Conservation (phyloP, 1,140 invertebrate species). For the Drosophila melanica region DNA sequence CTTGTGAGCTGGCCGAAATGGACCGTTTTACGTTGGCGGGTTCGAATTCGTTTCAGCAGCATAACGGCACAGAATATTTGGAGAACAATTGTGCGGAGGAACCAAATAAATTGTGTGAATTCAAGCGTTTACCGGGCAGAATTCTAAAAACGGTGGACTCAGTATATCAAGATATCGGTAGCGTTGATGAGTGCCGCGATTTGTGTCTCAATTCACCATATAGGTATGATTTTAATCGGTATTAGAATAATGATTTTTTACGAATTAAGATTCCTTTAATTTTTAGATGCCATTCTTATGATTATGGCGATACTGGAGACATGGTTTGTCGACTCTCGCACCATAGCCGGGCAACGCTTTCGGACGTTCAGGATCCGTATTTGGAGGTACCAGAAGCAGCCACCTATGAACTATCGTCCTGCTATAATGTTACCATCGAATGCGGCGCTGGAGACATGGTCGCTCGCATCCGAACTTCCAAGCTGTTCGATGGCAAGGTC, state of each 20-base stretch:
- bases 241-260: too few relatives aligned
- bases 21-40: constrained; percentile 94
- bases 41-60: constrained; percentile 89
- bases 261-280: constrained; percentile 46
- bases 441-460: constrained; percentile 96
- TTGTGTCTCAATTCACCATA: constrained; percentile 94
- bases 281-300: constrained; percentile 94
- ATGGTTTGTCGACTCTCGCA: constrained; percentile 96
- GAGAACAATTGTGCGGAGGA: constrained; percentile 96
- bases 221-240: constrained; percentile 76
- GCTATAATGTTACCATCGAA: constrained; percentile 97
- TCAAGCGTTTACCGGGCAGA: constrained; percentile 93
- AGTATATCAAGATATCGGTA: constrained; percentile 94
- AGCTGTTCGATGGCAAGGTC: constrained; percentile 96
- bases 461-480: constrained; percentile 94
- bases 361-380: constrained; percentile 95
- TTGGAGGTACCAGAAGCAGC: constrained; percentile 94
- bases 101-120: constrained; percentile 95
- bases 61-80: constrained; percentile 91
- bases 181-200: constrained; percentile 93
- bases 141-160: constrained; percentile 97
- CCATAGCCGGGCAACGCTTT: constrained; percentile 93
- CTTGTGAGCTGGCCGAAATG: constrained; percentile 95
- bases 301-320: constrained; percentile 96
- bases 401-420: constrained; percentile 96